A percentile compares a stretch with the other conserved stretches of the same genome.
These are phyloP conservation scores for Pentalonia nigronervosa DNA, from an alignment of 1,140 invertebrate species.

Conservation along the genomic window DNA sequence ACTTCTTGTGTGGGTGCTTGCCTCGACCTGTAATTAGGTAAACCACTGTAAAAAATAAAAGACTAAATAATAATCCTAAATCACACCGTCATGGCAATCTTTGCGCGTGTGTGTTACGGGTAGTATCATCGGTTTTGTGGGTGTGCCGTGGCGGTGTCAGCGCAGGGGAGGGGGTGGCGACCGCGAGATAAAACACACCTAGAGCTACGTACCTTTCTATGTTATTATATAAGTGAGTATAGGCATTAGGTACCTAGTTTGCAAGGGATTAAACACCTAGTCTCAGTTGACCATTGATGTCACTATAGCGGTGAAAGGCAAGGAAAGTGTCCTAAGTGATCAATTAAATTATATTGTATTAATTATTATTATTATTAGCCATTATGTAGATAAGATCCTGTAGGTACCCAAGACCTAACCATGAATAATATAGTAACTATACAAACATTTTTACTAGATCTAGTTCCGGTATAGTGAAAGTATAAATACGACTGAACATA, in stretches of 20 bases:
- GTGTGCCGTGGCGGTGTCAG: no score
- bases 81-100: not conserved
- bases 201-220: not conserved
- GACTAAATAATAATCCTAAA: not conserved
- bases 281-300: no score
- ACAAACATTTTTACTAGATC: no score
- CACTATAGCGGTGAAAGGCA: no score
- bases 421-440: no score
- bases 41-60: conserved; percentile 32
- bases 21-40: conserved; percentile 62
- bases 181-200: not conserved
- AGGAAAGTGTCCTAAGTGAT: no score
- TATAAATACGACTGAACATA: no score
- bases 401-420: no score
- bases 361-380: no score
- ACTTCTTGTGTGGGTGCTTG: conserved; percentile 67
- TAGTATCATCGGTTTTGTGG: not conserved
- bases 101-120: not conserved
- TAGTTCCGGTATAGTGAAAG: no score
- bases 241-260: not conserved
- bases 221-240: not conserved
- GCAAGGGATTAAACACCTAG: not conserved
- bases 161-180: not conserved
- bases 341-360: no score
- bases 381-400: no score